Evolutionary conservation across 1,140 invertebrate species (phyloP), one percentile per base, ranked within the genome.

Genomic region (Aphis gossypii): DNA sequence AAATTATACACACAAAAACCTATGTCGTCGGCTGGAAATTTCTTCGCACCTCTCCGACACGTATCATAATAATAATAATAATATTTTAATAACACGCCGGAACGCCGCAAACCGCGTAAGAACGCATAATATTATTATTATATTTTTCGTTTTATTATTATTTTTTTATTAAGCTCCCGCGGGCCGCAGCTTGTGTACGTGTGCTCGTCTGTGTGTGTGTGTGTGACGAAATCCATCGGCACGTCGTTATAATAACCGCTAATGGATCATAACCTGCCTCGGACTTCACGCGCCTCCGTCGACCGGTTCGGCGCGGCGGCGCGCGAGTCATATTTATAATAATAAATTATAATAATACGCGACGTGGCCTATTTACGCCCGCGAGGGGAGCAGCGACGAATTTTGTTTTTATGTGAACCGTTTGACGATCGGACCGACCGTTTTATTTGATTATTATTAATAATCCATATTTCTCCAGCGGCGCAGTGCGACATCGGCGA

Each of bases 21-120:
- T 18, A 76, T 76, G 60, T 89, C 48, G 44, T 46, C 88, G 91
- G 35, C 91, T 46, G 44, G 38, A 46, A 82, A 83, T 76, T 82
- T 92, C 90, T 92, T 92, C 90, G 90, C 90, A 83, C 90, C 90
- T 92, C 56, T 86, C 30, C n/a, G 87, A 21, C 9, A 46, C n/a
- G 84, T 18, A 88, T 48, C 25, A 87, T 87, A 88, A 88, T 48
- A 83, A 44, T 90, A 44, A 87, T 87, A 88, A 88, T 90, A 46
- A 86, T 86, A 86, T 86, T 86, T 44, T 86, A 41, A 84, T 84
- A 84, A 84, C 23, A 87, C 25, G 84, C 54, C 51, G 38, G 25
- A 87, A 7, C 38, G 25, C 18, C 38, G 25, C 18, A 38, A 25
- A 46, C 41, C 41, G 41, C 41, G 84, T 46, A 46, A 25, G 86